phyloP scores from a whole-genome alignment of 2,113 vertebrate species.

The Dromiciops gliroides region DNA sequence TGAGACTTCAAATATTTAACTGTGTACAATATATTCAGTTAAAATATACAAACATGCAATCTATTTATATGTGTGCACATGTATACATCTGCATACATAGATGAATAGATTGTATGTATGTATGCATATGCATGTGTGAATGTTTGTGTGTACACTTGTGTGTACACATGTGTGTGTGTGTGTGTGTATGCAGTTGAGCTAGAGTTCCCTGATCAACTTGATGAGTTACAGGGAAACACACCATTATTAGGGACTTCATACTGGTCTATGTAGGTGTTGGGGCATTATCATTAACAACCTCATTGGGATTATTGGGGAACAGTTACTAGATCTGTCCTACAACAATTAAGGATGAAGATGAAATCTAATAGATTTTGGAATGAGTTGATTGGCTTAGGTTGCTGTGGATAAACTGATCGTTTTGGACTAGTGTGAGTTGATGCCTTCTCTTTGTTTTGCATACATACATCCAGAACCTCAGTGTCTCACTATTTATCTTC shows the following conservation, averaged over 20 bases:
- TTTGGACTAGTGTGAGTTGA: neutral
- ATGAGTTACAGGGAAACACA: neutral
- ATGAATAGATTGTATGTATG: neutral
- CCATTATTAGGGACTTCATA: too few relatives aligned
- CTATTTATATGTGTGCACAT: neutral
- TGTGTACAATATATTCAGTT: neutral
- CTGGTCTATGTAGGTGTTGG: neutral
- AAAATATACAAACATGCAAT: too few relatives aligned
- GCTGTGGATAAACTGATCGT: neutral
- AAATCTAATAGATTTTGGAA: neutral
- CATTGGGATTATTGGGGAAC: neutral
- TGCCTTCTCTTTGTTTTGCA: neutral
- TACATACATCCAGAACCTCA: neutral
- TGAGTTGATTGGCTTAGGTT: neutral
- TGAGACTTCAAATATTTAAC: neutral
- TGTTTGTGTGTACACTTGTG: too few relatives aligned
- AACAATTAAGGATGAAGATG: neutral
- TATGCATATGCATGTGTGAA: neutral
- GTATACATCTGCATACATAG: neutral
- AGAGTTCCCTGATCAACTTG: neutral
- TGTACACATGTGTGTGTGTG: too few relatives aligned
- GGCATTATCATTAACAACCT: neutral
- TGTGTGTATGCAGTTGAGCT: neutral
- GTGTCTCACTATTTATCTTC: neutral
- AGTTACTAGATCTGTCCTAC: neutral